These are phyloP conservation scores for Chelon labrosus DNA, from an alignment of 2,797 vertebrate genomes.

Conservation along the genomic window DNA sequence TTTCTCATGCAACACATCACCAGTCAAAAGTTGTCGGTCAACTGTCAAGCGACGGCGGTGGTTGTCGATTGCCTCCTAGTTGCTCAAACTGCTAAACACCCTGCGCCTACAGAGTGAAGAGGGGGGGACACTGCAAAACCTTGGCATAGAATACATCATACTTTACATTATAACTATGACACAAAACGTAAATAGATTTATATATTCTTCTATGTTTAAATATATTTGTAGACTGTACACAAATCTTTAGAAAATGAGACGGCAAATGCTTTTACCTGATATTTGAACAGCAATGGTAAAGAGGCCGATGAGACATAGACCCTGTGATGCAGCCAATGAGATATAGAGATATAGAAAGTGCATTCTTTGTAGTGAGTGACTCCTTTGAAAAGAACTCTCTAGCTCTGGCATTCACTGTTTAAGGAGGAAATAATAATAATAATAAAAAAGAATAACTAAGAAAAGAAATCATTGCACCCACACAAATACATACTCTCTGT, in stretches of 20 bases:
- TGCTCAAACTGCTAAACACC: conserved; percentile 69
- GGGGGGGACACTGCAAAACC: conserved; percentile 83
- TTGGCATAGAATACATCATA: conserved; percentile 85
- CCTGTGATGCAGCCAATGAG: conserved; percentile 83
- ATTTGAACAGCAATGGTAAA: conserved; percentile 81
- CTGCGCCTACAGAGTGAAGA: conserved; percentile 78
- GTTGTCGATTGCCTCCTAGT: conserved; percentile 59
- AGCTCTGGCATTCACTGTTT: conserved; percentile 76
- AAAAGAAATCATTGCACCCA: conserved; percentile 59
- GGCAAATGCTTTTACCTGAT: conserved; percentile 85
- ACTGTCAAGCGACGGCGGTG: conserved; percentile 45
- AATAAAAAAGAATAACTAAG: not conserved
- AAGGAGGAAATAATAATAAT: conserved; percentile 39
- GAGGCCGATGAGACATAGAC: conserved; percentile 79
- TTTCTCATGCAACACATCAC: conserved; percentile 78
- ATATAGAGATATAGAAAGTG: conserved; percentile 86
- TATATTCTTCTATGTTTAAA: conserved; percentile 86
- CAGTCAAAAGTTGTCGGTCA: conserved; percentile 54
- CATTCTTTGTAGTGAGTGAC: conserved; percentile 85
- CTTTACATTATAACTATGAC: conserved; percentile 86
- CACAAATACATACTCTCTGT: conserved; percentile 74
- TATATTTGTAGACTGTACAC: conserved; percentile 86
- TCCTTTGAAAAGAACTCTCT: conserved; percentile 77
- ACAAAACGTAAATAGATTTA: conserved; percentile 87
- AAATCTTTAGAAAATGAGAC: conserved; percentile 84